phyloP scores from a whole-genome alignment of 2,888 invertebrate genomes.

The Clanis bilineata region DNA sequence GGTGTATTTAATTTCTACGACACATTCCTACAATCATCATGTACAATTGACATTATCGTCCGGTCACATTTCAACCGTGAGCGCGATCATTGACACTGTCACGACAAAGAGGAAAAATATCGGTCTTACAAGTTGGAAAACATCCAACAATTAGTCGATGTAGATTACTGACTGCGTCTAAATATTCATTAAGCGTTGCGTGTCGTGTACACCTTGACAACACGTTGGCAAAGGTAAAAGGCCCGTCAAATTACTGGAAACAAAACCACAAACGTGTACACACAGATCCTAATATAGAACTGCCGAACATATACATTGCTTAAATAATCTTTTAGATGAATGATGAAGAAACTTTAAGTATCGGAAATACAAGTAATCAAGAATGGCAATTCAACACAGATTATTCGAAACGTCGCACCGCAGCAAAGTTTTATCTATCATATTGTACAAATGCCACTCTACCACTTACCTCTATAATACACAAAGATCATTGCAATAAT shows the following conservation, averaged over 20 bases:
- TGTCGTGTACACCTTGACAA: neutral
- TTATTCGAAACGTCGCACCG: too few species aligned
- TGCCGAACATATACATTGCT: too few species aligned
- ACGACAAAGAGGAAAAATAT: neutral
- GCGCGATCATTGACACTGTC: neutral
- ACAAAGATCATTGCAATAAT: neutral
- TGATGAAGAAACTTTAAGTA: too few species aligned
- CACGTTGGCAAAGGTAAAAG: neutral
- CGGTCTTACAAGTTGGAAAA: neutral
- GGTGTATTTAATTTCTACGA: neutral
- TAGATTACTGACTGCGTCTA: neutral
- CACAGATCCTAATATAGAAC: too few species aligned
- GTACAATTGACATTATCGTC: neutral
- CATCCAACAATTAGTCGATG: neutral
- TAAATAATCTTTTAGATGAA: too few species aligned
- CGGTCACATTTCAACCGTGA: neutral
- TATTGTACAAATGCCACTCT: neutral
- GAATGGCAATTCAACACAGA: too few species aligned
- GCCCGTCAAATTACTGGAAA: neutral
- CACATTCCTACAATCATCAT: too few species aligned
- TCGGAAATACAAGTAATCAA: too few species aligned
- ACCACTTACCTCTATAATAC: neutral
- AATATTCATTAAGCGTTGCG: neutral
- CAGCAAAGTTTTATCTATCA: too few species aligned
- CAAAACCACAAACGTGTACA: too few species aligned